A percentile compares a stretch with the other conserved stretches of the same genome.
phyloP scores from a whole-genome alignment of 2,888 invertebrate species.

The Imbricaverruca yamaguchii region DNA sequence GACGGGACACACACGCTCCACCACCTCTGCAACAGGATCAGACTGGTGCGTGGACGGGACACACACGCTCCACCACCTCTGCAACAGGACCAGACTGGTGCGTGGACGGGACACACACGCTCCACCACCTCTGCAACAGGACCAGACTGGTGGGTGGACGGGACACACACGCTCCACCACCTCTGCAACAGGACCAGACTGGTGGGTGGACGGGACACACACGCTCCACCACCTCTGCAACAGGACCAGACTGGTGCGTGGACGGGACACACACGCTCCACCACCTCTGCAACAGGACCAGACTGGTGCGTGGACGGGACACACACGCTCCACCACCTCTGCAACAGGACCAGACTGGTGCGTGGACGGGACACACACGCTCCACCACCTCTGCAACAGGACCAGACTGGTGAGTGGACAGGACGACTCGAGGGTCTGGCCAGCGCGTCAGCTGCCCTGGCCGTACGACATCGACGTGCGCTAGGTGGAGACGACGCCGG shows the following conservation, averaged over 20 bases:
- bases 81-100: conserved; percentile 27
- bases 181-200: conserved; percentile 49
- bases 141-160: too few species aligned
- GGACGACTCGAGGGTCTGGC: too few species aligned
- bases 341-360: conserved; percentile 27
- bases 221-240: conserved; percentile 73
- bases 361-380: conserved; percentile 55
- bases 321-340: conserved; percentile 81
- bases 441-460: too few species aligned
- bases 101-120: conserved; percentile 55
- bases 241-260: too few species aligned
- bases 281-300: conserved; percentile 58
- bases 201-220: conserved; percentile 48
- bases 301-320: too few species aligned
- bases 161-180: conserved; percentile 77
- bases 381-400: conserved; percentile 69
- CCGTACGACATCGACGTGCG: too few species aligned
- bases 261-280: conserved; percentile 73
- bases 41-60: too few species aligned
- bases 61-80: conserved; percentile 81
- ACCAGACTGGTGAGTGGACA: too few species aligned
- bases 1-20: conserved; percentile 73
- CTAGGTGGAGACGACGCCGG: too few species aligned
- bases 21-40: conserved; percentile 58
- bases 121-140: conserved; percentile 69